These are phyloP conservation scores for Rhinophrynus dorsalis DNA, from an alignment of 2,797 vertebrate species.

Conservation along the genomic window DNA sequence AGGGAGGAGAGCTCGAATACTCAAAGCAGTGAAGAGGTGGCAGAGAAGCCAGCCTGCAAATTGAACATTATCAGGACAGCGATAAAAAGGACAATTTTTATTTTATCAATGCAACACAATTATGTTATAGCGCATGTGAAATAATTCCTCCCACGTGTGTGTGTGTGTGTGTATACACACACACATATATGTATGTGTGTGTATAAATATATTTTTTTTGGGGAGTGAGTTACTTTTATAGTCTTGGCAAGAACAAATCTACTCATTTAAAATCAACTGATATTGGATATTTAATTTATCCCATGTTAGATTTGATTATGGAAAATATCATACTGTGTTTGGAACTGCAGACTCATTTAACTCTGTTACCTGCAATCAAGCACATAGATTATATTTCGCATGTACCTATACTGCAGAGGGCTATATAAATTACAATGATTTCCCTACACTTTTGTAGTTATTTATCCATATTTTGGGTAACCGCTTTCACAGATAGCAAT, in stretches of 20 bases:
- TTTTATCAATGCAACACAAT: conserved; percentile 99
- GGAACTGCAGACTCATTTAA: conserved; percentile 99
- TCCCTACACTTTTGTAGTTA: conserved; percentile 13
- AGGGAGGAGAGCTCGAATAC: conserved; percentile 86
- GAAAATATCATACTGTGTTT: conserved; percentile 92
- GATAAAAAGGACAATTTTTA: conserved; percentile 99
- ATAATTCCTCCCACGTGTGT: conserved; percentile 98
- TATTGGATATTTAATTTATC: conserved; percentile 93
- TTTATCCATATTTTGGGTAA: conserved; percentile 10
- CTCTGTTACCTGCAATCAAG: conserved; percentile 96
- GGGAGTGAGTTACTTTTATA: conserved; percentile 71
- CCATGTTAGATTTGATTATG: conserved; percentile 83
- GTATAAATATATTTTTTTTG: too few relatives aligned
- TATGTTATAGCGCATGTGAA: conserved; percentile 97
- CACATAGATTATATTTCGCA: conserved; percentile 86
- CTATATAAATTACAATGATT: conserved; percentile 79
- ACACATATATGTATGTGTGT: conserved; percentile 58
- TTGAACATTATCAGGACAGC: conserved; percentile 99
- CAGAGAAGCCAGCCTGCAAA: conserved; percentile 94
- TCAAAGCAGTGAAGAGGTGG: conserved; percentile 93
- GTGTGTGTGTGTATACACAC: too few relatives aligned
- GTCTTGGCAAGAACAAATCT: conserved; percentile 86
- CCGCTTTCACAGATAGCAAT: neutral
- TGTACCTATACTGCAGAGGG: conserved; percentile 76
- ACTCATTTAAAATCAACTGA: conserved; percentile 96